These are phyloP conservation scores for Phacellophora camtschatica DNA, from an alignment of 30 jellyfish, hydroid and myxozoan species.

Conservation along the genomic window DNA sequence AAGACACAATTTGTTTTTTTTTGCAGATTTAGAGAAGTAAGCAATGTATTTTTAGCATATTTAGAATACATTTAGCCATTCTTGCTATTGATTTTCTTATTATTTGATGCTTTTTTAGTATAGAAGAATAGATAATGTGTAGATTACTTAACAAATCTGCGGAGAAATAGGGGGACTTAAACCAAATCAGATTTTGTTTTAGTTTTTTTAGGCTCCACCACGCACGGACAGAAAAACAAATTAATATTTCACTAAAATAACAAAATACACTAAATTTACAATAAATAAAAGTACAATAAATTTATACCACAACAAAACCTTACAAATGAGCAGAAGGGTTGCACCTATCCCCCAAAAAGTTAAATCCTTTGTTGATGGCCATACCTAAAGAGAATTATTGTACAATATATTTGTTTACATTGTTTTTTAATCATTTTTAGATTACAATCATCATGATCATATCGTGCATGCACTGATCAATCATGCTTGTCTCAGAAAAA, in stretches of 20 bases:
- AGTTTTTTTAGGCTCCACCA: too few relatives aligned
- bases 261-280: too few relatives aligned
- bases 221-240: too few relatives aligned
- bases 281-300: too few relatives aligned
- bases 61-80: background rate
- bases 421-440: background rate
- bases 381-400: too few relatives aligned
- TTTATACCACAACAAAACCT: too few relatives aligned
- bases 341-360: background rate
- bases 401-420: background rate
- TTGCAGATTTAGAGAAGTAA: background rate
- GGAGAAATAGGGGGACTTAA: too few relatives aligned
- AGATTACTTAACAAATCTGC: background rate
- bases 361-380: background rate
- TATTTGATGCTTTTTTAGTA: background rate
- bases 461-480: background rate
- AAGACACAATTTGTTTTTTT: background rate
- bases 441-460: too few relatives aligned
- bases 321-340: too few relatives aligned
- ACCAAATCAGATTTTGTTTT: too few relatives aligned
- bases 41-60: constrained; percentile 3
- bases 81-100: background rate
- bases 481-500: constrained; percentile 16
- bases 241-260: too few relatives aligned
- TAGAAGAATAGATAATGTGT: background rate